Evolutionary conservation across 2,888 invertebrate species (phyloP).

Genomic region (Eugnorisma glareosa): DNA sequence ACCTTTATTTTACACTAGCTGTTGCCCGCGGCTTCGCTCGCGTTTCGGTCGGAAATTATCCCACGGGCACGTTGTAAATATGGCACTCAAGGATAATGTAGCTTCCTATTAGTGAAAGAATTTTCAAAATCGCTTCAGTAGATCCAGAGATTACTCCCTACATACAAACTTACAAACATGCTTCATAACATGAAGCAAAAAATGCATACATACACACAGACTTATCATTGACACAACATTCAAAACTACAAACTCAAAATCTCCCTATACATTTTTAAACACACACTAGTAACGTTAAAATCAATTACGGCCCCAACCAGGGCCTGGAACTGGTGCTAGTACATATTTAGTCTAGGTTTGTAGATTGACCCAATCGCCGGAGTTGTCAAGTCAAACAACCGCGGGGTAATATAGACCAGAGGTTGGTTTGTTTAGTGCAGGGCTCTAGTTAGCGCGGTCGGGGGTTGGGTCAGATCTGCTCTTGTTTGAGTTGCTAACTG

Average conservation of each 20-base stretch:
- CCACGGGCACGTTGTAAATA: no score
- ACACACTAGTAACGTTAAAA: constrained; percentile 10
- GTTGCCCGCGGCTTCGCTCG: no score
- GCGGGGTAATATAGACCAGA: constrained; percentile 48
- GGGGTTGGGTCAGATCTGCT: constrained; percentile 3
- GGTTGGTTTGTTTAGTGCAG: constrained; percentile 53
- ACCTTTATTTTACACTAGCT: no score
- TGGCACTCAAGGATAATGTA: no score
- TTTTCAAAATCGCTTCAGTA: no score
- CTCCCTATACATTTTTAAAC: neutral
- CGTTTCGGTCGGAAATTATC: no score
- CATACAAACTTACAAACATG: no score
- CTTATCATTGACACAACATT: neutral
- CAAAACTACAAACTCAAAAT: neutral
- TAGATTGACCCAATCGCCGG: constrained; percentile 57
- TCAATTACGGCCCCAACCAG: constrained; percentile 23
- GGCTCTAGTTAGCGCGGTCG: constrained; percentile 46
- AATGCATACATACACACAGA: neutral
- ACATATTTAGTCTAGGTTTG: constrained; percentile 21
- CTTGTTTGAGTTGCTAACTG: constrained; percentile 48
- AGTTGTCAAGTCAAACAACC: constrained; percentile 70
- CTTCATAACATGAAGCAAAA: no score
- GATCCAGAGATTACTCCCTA: no score
- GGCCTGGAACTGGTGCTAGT: constrained; percentile 1
- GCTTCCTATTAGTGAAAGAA: no score